Percentiles rank a stretch among this genome's conserved stretches.
phyloP scores from a whole-genome alignment of 2,797 vertebrate species.

The Platyrinchus mystaceus region DNA sequence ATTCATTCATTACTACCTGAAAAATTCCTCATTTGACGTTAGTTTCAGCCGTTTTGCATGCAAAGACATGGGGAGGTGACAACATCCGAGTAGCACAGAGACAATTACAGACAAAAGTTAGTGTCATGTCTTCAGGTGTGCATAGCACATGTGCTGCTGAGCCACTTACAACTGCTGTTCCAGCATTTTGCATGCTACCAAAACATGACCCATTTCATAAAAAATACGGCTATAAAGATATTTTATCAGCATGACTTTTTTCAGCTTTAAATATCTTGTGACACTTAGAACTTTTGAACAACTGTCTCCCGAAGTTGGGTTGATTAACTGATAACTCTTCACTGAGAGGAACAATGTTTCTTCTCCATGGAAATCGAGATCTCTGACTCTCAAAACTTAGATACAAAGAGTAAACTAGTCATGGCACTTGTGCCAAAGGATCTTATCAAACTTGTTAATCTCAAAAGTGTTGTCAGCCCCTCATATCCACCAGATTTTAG shows the following conservation, averaged over 20 bases:
- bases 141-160: accelerated
- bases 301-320: neutral
- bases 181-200: neutral
- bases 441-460: neutral
- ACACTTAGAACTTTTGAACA: neutral
- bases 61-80: neutral
- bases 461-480: neutral
- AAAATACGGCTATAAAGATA: neutral
- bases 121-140: neutral
- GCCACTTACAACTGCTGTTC: neutral
- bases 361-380: neutral
- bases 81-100: neutral
- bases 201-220: neutral
- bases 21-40: neutral
- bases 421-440: accelerated
- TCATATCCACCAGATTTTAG: neutral
- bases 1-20: neutral
- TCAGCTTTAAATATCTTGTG: neutral
- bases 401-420: neutral
- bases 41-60: neutral
- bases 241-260: neutral
- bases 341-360: neutral
- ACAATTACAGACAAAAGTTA: neutral
- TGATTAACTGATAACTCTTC: neutral
- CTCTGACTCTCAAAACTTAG: neutral